These are phyloP conservation scores for Homarus gammarus DNA, from an alignment of 2,888 invertebrate species.

Conservation along the genomic window DNA sequence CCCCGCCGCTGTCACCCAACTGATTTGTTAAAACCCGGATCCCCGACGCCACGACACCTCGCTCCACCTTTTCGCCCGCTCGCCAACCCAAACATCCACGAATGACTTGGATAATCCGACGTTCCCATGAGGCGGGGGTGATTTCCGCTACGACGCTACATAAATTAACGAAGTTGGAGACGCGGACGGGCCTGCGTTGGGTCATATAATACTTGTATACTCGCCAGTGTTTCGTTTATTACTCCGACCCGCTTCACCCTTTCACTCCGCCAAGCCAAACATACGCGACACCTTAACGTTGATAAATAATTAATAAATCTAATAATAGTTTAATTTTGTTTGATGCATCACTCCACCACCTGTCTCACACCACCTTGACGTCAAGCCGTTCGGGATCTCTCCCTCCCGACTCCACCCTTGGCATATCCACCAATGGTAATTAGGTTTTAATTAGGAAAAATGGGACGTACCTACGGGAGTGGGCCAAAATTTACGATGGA, in stretches of 20 bases:
- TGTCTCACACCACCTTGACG: conserved; percentile 48
- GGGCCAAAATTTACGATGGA: conserved; percentile 20
- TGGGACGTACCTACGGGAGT: conserved; percentile 18
- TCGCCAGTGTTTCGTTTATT: conserved; percentile 6
- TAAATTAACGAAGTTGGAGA: background rate
- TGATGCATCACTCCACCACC: conserved; percentile 57
- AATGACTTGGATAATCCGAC: conserved; percentile 11
- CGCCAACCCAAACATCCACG: conserved; percentile 32
- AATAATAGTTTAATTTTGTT: conserved; percentile 61
- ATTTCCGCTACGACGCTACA: background rate
- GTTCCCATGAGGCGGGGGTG: background rate
- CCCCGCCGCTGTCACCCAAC: conserved; percentile 6
- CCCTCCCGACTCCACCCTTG: background rate
- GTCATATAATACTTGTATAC: too few species aligned
- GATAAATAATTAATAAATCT: conserved; percentile 56
- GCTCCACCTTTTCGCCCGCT: background rate
- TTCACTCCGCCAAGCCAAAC: conserved; percentile 52
- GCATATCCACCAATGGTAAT: conserved; percentile 47
- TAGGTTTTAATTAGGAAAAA: conserved; percentile 65
- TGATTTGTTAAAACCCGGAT: conserved; percentile 19
- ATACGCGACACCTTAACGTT: conserved; percentile 50
- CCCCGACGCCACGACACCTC: background rate
- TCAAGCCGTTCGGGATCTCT: background rate
- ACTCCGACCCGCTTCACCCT: conserved; percentile 13
- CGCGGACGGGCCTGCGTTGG: too few species aligned